Evolutionary conservation across 1,140 invertebrate species (phyloP).

Genomic region (Augochlora pura): DNA sequence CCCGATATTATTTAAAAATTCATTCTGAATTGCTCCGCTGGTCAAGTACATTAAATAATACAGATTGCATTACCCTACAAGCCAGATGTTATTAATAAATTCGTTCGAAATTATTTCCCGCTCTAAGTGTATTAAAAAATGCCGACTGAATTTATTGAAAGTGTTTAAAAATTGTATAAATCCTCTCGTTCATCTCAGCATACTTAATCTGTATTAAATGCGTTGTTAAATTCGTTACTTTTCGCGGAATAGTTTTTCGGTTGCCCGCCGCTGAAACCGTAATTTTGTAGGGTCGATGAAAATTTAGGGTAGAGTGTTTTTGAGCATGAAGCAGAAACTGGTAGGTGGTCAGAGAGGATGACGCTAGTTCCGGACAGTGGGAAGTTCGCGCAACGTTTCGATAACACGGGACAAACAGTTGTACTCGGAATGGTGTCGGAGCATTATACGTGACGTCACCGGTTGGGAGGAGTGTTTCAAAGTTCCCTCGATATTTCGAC

Average conservation of each 20-base stretch:
- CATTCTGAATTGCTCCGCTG: too few species aligned
- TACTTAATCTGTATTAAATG: too few species aligned
- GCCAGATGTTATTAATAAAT: too few species aligned
- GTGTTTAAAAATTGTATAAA: too few species aligned
- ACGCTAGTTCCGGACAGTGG: neutral
- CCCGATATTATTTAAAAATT: too few species aligned
- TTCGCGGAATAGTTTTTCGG: neutral
- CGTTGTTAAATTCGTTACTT: too few species aligned
- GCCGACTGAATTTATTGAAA: too few species aligned
- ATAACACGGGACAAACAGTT: neutral
- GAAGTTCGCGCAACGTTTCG: neutral
- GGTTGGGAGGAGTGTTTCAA: neutral
- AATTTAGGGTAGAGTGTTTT: neutral
- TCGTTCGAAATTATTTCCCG: too few species aligned
- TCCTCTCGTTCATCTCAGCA: too few species aligned
- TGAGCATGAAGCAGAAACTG: neutral
- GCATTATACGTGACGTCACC: neutral
- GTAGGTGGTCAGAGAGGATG: neutral
- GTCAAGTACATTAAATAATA: too few species aligned
- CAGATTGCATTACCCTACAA: too few species aligned
- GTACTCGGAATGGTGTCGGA: neutral
- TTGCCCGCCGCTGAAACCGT: neutral
- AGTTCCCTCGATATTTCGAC: neutral
- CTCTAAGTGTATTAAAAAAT: too few species aligned
- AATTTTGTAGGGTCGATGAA: neutral